Evolutionary conservation across 2,797 vertebrate genomes (phyloP), one percentile per base, ranked within the genome.

Genomic region (Parambassis ranga): DNA sequence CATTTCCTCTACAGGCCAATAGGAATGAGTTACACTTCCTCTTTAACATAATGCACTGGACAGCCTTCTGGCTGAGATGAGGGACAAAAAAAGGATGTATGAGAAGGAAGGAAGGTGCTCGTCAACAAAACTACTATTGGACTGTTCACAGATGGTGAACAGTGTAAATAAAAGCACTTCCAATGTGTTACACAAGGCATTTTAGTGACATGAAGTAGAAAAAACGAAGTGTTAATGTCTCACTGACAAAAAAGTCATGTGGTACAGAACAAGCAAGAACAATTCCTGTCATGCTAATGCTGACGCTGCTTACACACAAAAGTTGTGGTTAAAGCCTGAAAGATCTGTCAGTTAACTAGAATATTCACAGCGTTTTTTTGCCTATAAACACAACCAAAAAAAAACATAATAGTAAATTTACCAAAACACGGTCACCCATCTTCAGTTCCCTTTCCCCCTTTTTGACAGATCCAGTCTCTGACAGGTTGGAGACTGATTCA

Each of bases 361-460:
- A 57, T 38, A 20, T 9, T 10, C n/a, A 37, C 6, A 6, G 2
- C n/a, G n/a, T n/a, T n/a, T n/a, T n/a, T n/a, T n/a, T n/a, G n/a
- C n/a, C n/a, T n/a, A n/a, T n/a, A n/a, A n/a, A n/a, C n/a, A n/a
- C n/a, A n/a, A n/a, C n/a, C n/a, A n/a, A n/a, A n/a, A n/a, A n/a
- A n/a, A n/a, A n/a, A n/a, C n/a, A n/a, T n/a, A n/a, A n/a, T n/a
- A n/a, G n/a, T n/a, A n/a, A n/a, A n/a, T 91, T 96, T 92, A 99
- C 98, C 96, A 99, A 73, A 14, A 99, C 97, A 22, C 98, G 86
- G 53, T 99, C 98, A 3, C 95, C 95, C 7, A 96, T 95, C 90
- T 95, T 99, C 75, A 99, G 93, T 64, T 99, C 98, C 33, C 96
- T 84, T 68, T 99, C 97, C 1, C 95, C 96, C 74, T 99, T 99